Base-by-base conservation (phyloP, 2,113 vertebrate species). In the Cryptoleucopteryx plumbea region DNA sequence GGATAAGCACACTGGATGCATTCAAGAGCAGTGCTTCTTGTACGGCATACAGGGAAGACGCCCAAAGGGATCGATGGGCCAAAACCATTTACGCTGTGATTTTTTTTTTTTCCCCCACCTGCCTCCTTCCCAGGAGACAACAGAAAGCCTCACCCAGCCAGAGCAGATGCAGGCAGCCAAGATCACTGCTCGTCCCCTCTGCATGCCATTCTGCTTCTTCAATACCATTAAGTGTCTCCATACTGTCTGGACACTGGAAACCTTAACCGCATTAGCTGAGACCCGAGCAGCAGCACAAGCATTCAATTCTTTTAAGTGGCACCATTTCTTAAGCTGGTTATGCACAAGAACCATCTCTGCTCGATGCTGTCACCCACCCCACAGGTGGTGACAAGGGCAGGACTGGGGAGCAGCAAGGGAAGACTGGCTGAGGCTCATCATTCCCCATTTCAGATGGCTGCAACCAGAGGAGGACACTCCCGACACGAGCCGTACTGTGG, bases 141-240 rank as follows among this genome's bases (percentile, higher is more conserved):
- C 81, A 75, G 65, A 56, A 66, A 88, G 86, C 59, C 42, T 90
- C 50, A 19, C 59, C 74, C 88, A 86, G 79, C 5, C 67, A 70
- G 84, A 5, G 56, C 81, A 84, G 73, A 91, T 9, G 65, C 77
- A 88, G 66, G 82, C 88, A 95, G 87, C 66, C 86, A 53, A 87
- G 89, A 95, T 93, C 62, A 38, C 70, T 42, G 62, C 65, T 72
- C 2, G 1, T 75, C 83, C 92, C 80, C 52, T 86, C 80, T 10
- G 7, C 72, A n/a, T 59, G 81, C 86, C 82, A 20, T 83, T 81
- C 94, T 65, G 94, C 78, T 88, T 82, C 96, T 93, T 95, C 97
- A 97, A 95, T 95, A 97, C 93, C 96, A 96, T 97, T 96, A 97
- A 96, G 93, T 95, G 97, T 95, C 97, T 97, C 97, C 97, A 95